Conservation (phyloP, 2,113 vertebrate genomes). For the Amblyornis subalaris region DNA sequence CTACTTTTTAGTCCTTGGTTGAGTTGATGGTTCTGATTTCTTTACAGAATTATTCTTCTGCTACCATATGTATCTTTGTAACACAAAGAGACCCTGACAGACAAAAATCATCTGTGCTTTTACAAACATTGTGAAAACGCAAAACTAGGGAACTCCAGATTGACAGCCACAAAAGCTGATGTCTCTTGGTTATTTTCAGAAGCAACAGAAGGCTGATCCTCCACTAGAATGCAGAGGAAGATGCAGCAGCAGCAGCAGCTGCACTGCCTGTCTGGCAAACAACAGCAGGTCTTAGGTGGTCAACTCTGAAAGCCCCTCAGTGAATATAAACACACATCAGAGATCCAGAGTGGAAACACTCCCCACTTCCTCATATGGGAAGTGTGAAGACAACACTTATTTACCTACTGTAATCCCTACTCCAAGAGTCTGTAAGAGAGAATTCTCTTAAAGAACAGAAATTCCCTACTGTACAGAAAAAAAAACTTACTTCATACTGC, state of each 20-base stretch:
- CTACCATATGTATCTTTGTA: background rate
- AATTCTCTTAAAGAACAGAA: background rate
- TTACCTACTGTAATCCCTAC: background rate
- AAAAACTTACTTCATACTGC: background rate
- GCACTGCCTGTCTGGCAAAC: background rate
- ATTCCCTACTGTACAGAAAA: background rate
- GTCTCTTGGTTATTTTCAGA: background rate
- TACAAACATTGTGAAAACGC: background rate
- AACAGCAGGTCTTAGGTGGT: background rate
- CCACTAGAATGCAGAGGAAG: background rate
- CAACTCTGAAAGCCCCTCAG: background rate
- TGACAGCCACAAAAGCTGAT: background rate
- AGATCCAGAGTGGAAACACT: background rate
- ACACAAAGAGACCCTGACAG: background rate
- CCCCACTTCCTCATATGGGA: background rate
- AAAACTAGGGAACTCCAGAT: background rate
- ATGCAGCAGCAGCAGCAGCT: background rate
- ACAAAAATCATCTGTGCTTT: slow-evolving; percentile 12
- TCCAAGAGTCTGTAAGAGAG: background rate
- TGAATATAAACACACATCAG: background rate
- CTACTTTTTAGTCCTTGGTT: background rate
- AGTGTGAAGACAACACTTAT: background rate
- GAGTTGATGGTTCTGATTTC: background rate
- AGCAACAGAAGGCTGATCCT: background rate
- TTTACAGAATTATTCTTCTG: background rate